Evolutionary conservation across 2,113 vertebrate species (phyloP).

Genomic region (Notechis scutatus): DNA sequence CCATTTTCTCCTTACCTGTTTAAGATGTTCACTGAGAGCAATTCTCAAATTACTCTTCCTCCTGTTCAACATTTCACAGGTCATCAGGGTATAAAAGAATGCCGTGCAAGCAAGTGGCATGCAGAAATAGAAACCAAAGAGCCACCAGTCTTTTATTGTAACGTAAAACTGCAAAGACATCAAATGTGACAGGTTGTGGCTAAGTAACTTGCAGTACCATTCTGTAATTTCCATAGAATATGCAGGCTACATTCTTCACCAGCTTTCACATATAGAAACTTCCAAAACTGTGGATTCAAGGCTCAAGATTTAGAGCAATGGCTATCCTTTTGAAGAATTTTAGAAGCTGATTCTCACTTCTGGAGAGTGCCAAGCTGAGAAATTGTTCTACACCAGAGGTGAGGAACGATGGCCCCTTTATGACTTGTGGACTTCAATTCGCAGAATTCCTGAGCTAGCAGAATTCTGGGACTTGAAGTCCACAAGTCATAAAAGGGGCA

Average conservation of each 20-base stretch:
- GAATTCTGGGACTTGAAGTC: not conserved
- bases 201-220: not conserved
- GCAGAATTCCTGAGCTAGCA: too few relatives aligned
- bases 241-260: not conserved
- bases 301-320: not conserved
- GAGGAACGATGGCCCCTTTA: not conserved
- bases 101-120: slow-evolving; percentile 87
- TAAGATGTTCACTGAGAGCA: slow-evolving; percentile 94
- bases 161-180: slow-evolving; percentile 79
- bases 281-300: not conserved
- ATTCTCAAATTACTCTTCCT: slow-evolving; percentile 92
- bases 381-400: not conserved
- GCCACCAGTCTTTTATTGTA: slow-evolving; percentile 91
- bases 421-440: not conserved
- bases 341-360: not conserved
- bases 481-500: not conserved
- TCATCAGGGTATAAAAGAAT: slow-evolving; percentile 95
- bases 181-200: not conserved
- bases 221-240: not conserved
- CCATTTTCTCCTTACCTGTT: slow-evolving; percentile 78
- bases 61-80: slow-evolving; percentile 92
- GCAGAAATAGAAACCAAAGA: slow-evolving; percentile 96
- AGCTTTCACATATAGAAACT: not conserved
- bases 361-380: not conserved
- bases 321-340: not conserved